Conservation (phyloP, 2,888 invertebrate species). For the Amblyjoppa fuscipennis region DNA sequence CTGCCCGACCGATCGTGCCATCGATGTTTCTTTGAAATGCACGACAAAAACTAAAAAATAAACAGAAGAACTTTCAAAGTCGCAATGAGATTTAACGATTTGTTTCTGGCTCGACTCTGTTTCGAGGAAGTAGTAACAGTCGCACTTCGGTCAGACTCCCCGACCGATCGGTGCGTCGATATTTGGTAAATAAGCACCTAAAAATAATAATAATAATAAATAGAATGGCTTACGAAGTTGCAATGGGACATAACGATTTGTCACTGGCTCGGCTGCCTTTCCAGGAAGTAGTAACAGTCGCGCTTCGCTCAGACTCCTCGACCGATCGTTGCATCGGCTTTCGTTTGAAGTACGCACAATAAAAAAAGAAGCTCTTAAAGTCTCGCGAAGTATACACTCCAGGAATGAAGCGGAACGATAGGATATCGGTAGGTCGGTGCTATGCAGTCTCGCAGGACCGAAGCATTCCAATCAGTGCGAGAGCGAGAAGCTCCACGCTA, state of each 20-base stretch:
- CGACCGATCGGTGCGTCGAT: too few species aligned
- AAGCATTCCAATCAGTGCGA: conserved; percentile 80
- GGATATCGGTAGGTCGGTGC: background rate
- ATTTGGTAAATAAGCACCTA: too few species aligned
- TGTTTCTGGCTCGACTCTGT: too few species aligned
- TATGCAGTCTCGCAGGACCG: conserved; percentile 1
- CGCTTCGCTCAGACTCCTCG: conserved; percentile 16
- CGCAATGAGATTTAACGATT: background rate
- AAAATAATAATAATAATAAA: too few species aligned
- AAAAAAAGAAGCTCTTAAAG: background rate
- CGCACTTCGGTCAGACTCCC: background rate
- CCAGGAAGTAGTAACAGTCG: conserved; percentile 7
- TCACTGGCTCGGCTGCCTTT: background rate
- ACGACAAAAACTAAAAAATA: background rate
- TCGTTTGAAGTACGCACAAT: background rate
- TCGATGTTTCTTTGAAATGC: background rate
- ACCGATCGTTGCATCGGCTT: conserved; percentile 11
- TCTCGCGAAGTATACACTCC: background rate
- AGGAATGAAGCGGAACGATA: background rate
- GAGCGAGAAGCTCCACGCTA: conserved; percentile 74
- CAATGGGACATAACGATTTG: background rate
- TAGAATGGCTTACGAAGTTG: background rate
- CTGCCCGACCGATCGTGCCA: conserved; percentile 4
- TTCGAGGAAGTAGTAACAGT: background rate
- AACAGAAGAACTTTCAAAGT: background rate